These are phyloP conservation scores for Sceloporus undulatus DNA, from an alignment of 2,113 vertebrate genomes.

Conservation along the genomic window DNA sequence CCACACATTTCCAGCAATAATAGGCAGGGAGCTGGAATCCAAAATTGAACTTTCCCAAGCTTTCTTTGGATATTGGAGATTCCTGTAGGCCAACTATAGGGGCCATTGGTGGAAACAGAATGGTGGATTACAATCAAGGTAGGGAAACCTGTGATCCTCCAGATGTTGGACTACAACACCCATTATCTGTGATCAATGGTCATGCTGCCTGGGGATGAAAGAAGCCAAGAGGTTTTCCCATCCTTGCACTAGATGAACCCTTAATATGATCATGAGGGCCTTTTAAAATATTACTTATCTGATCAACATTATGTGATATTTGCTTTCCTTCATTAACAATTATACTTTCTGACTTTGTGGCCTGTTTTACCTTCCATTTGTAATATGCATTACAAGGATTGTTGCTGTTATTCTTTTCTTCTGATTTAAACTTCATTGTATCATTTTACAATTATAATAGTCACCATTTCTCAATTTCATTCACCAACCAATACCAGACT, in stretches of 20 bases:
- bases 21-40: not conserved
- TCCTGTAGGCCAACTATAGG: not conserved
- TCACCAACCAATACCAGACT: conserved; percentile 43
- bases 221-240: not conserved
- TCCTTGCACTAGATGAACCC: not conserved
- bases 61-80: not conserved
- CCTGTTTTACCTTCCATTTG: conserved; percentile 76
- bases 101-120: not conserved
- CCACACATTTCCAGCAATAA: not conserved
- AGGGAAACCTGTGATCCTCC: not conserved
- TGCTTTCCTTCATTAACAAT: not conserved
- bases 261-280: not conserved
- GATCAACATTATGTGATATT: conserved; percentile 56
- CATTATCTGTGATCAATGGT: not conserved
- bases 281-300: conserved; percentile 32
- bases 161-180: not conserved
- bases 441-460: conserved; percentile 67
- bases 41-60: not conserved
- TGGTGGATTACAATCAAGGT: not conserved
- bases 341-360: conserved; percentile 70
- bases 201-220: not conserved
- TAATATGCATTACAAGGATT: conserved; percentile 59
- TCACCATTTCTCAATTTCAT: conserved; percentile 58
- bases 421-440: conserved; percentile 68
- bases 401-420: conserved; percentile 43